A percentile compares a stretch with the other conserved stretches of the same genome.
phyloP scores from a whole-genome alignment of 2,113 vertebrate genomes.

The human region DNA sequence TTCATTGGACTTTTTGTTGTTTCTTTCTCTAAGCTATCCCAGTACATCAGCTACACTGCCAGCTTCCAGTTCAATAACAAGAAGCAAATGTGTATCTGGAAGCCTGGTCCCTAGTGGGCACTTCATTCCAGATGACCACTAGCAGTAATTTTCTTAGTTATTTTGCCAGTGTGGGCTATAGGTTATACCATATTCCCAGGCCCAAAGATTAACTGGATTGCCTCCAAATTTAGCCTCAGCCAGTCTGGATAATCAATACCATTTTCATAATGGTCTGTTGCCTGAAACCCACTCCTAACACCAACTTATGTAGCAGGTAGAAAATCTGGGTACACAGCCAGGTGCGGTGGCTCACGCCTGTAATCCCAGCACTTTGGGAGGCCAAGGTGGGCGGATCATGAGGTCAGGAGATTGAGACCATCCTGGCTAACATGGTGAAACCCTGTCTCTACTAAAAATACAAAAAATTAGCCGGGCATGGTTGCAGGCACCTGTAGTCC shows the following conservation, averaged over 20 bases:
- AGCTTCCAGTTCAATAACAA: neutral
- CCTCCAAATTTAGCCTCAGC: neutral
- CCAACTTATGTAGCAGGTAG: neutral
- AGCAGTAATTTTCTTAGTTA: neutral
- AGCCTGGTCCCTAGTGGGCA: neutral
- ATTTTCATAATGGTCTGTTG: neutral
- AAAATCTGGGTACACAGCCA: too few relatives aligned
- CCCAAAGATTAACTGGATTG: neutral
- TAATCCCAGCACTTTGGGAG: too few relatives aligned
- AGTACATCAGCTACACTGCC: neutral
- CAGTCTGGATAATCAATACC: neutral
- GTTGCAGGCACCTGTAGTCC: accelerated
- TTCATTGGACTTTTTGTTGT: neutral
- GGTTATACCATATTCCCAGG: neutral
- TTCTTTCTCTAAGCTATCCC: neutral
- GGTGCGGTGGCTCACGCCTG: too few relatives aligned
- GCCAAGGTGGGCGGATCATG: too few relatives aligned
- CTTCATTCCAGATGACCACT: neutral
- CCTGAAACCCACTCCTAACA: neutral
- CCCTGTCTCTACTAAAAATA: too few relatives aligned
- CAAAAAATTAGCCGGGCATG: too few relatives aligned
- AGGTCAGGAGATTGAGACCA: too few relatives aligned
- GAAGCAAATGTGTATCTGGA: neutral
- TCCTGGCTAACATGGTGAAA: too few relatives aligned
- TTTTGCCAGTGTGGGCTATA: neutral